phyloP scores from a whole-genome alignment of 1,140 invertebrate species.

The Drosophila persimilis region DNA sequence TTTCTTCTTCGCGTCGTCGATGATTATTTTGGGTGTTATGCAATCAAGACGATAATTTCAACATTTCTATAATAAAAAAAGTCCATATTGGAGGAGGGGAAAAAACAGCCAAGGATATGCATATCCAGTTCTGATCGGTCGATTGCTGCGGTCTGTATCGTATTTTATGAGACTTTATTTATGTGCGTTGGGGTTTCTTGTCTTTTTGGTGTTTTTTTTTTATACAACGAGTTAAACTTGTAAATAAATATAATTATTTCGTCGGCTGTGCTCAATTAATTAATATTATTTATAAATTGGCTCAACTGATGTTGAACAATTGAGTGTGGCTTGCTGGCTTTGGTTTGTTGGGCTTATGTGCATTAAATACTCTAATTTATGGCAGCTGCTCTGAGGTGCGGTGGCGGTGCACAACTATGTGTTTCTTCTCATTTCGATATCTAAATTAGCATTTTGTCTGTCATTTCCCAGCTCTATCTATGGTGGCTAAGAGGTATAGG shows the following conservation, averaged over 20 bases:
- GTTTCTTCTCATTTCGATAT: constrained; percentile 46
- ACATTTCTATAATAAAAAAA: constrained; percentile 30
- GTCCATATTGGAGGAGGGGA: background rate
- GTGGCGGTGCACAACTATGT: constrained; percentile 8
- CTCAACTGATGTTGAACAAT: constrained; percentile 29
- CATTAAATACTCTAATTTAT: constrained; percentile 40
- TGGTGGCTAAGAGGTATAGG: background rate
- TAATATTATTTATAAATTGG: constrained; percentile 51
- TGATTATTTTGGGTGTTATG: constrained; percentile 42
- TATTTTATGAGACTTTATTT: constrained; percentile 21
- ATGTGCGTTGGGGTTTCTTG: constrained; percentile 9
- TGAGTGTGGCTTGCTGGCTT: constrained; percentile 1
- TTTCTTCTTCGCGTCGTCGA: constrained; percentile 31
- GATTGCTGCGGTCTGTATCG: constrained; percentile 26
- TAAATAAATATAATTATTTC: constrained; percentile 45
- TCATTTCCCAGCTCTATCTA: constrained; percentile 9
- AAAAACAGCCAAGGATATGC: constrained; percentile 38
- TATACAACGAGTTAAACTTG: constrained; percentile 31
- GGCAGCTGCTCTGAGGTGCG: background rate
- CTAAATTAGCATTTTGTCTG: constrained; percentile 60
- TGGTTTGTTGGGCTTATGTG: background rate
- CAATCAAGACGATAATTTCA: constrained; percentile 57
- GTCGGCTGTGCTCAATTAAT: constrained; percentile 28
- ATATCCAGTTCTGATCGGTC: constrained; percentile 47
- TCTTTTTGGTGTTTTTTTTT: constrained; percentile 9